Percentiles rank a stretch among this genome's conserved stretches.
Evolutionary conservation across 2,797 vertebrate genomes (phyloP).

Genomic region (Sarcophilus harrisii): DNA sequence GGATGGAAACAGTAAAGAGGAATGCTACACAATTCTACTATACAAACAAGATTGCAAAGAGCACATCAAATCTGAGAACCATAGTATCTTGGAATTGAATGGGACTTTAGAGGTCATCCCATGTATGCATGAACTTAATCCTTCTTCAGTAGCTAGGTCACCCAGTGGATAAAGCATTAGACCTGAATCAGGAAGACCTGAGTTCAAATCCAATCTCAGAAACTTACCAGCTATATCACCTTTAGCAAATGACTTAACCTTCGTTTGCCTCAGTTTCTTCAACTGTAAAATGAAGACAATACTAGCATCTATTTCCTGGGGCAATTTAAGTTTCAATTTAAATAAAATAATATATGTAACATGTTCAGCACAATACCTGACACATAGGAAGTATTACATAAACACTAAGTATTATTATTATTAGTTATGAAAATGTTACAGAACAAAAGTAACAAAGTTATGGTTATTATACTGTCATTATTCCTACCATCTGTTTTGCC

Average conservation of each 20-base stretch:
- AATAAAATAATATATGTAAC: neutral
- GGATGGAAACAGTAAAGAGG: slow-evolving; percentile 60
- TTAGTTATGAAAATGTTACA: neutral
- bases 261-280: neutral
- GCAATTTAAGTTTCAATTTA: neutral
- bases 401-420: neutral
- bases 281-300: neutral
- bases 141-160: neutral
- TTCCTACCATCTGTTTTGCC: neutral
- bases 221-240: neutral
- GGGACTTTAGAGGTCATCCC: neutral
- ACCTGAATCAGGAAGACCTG: neutral
- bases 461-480: neutral
- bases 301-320: neutral
- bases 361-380: neutral
- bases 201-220: neutral
- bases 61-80: neutral
- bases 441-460: neutral
- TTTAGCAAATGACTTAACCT: neutral
- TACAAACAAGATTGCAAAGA: neutral
- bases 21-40: slow-evolving; percentile 64
- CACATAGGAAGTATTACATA: neutral
- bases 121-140: neutral
- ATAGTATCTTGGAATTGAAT: slow-evolving; percentile 7
- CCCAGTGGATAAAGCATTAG: neutral